Conservation (phyloP, 2,113 vertebrate species). For the Phaethornis superciliosus region DNA sequence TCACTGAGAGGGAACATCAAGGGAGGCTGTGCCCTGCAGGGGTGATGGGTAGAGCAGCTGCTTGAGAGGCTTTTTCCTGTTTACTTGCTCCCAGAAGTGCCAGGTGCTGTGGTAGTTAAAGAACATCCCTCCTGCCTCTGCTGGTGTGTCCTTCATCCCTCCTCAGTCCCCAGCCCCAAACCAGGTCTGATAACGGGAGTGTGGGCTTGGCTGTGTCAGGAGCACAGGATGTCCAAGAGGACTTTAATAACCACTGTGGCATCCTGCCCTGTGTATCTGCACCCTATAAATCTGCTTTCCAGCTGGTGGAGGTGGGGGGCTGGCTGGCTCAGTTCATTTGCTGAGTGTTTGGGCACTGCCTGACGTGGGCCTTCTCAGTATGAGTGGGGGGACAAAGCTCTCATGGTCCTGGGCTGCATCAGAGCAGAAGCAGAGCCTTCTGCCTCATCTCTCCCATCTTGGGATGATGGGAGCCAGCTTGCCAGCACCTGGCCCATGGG, state of each 20-base stretch:
- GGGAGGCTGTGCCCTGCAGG: not conserved
- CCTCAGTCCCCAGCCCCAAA: not conserved
- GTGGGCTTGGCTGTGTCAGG: fast-evolving
- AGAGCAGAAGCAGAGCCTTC: not conserved
- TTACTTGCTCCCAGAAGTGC: conserved; percentile 56
- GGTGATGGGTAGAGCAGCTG: conserved; percentile 25
- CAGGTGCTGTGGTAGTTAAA: conserved; percentile 8
- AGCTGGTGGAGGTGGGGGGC: not conserved
- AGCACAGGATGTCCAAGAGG: not conserved
- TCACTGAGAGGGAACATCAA: not conserved
- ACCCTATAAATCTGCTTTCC: not conserved
- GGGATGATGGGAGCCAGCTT: too few relatives aligned
- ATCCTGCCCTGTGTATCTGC: not conserved
- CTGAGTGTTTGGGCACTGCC: not conserved
- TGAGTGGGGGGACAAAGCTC: not conserved
- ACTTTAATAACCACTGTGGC: conserved; percentile 19
- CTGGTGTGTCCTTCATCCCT: not conserved
- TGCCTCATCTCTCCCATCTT: fast-evolving
- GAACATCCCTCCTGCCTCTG: not conserved
- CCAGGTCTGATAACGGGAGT: not conserved
- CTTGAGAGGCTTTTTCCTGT: conserved; percentile 69
- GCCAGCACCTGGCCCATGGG: not conserved
- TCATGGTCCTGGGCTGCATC: not conserved
- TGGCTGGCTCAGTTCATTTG: not conserved
- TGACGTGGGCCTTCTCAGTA: fast-evolving